Conservation (phyloP, 2,888 invertebrate genomes). For the Torymus texanus region DNA sequence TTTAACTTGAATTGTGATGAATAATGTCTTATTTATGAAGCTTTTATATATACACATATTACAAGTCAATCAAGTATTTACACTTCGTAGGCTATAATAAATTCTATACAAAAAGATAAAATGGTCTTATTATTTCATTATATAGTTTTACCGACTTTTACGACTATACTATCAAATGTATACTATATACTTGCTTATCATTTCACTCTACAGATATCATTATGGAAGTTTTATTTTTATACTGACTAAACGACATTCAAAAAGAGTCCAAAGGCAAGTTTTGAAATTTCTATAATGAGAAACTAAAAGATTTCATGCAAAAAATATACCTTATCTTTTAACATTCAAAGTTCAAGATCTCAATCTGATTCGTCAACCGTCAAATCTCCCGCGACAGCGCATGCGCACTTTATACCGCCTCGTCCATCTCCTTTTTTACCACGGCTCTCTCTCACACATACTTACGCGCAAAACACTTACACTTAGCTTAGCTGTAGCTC, state of each 20-base stretch:
- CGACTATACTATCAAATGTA: no score
- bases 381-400: background rate
- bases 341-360: no score
- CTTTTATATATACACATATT: slow-evolving; percentile 47
- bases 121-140: slow-evolving; percentile 15
- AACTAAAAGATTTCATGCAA: background rate
- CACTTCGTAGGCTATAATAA: slow-evolving; percentile 51
- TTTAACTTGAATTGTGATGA: slow-evolving; percentile 51
- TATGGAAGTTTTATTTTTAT: no score
- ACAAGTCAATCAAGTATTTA: slow-evolving; percentile 45
- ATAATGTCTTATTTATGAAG: slow-evolving; percentile 31
- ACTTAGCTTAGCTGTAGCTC: no score
- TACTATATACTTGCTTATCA: no score
- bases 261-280: background rate
- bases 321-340: no score
- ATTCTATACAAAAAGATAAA: slow-evolving; percentile 30
- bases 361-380: background rate
- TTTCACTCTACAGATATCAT: no score
- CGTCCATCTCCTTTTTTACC: background rate
- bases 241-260: background rate
- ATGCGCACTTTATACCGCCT: background rate
- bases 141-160: background rate
- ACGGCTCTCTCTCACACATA: background rate
- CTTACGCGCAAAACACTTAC: background rate
- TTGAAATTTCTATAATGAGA: background rate